A percentile compares a stretch with the other conserved stretches of the same genome.
Conservation (phyloP, 1,140 invertebrate genomes). For the Bombus superbus region DNA sequence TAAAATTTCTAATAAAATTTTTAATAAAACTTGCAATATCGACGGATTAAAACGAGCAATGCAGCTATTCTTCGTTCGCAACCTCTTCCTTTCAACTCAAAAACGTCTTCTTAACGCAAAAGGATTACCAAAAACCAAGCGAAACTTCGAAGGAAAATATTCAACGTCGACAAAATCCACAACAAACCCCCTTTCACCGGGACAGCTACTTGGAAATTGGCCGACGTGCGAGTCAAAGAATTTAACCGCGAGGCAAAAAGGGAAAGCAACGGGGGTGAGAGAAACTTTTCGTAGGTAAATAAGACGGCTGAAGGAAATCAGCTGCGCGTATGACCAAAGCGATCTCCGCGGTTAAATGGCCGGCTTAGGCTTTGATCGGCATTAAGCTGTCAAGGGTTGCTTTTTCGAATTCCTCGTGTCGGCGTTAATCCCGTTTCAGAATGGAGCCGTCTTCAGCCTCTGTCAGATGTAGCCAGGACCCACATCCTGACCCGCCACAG, state of each 20-base stretch:
- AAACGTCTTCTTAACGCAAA: not conserved
- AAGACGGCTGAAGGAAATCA: constrained; percentile 35
- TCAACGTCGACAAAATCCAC: not conserved
- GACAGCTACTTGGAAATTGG: constrained; percentile 23
- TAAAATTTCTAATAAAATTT: no score
- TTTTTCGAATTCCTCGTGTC: constrained; percentile 72
- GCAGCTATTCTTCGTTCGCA: not conserved
- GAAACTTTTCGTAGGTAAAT: constrained; percentile 43
- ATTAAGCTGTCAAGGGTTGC: constrained; percentile 80
- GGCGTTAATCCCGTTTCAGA: constrained; percentile 74
- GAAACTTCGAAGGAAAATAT: not conserved
- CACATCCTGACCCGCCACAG: constrained; percentile 49
- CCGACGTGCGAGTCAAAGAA: constrained; percentile 40
- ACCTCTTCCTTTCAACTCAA: not conserved
- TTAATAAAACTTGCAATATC: no score
- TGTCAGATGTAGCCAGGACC: constrained; percentile 61
- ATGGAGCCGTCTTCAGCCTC: constrained; percentile 68
- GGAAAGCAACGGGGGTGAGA: constrained; percentile 39
- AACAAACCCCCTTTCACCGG: not conserved
- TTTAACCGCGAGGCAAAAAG: constrained; percentile 37
- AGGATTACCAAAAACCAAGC: not conserved
- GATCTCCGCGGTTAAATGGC: constrained; percentile 71
- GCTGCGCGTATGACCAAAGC: constrained; percentile 48
- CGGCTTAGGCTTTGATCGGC: constrained; percentile 76
- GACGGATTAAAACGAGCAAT: no score